Evolutionary conservation across 2,797 vertebrate genomes (phyloP).

Genomic region (Miichthys miiuy): DNA sequence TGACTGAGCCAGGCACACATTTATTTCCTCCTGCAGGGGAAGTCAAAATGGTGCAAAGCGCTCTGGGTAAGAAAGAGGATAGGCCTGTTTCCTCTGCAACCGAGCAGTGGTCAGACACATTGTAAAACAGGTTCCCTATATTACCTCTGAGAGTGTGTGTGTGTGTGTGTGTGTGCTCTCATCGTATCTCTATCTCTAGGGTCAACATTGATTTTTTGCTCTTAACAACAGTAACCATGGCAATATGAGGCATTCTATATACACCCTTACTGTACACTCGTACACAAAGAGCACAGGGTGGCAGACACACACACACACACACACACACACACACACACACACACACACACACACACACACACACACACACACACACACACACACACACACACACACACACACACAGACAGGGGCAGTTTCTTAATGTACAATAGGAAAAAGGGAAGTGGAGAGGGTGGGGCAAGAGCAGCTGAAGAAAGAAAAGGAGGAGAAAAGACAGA

Average conservation of each 20-base stretch:
- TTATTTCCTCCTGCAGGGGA: slow-evolving; percentile 50
- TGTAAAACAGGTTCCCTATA: slow-evolving; percentile 28
- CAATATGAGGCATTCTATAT: slow-evolving; percentile 52
- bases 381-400: slow-evolving; percentile 17
- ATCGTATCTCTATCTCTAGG: slow-evolving; percentile 59
- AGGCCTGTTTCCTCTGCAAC: slow-evolving; percentile 47
- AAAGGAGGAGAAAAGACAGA: slow-evolving; percentile 40
- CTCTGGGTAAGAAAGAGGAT: slow-evolving; percentile 23
- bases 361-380: slow-evolving; percentile 1
- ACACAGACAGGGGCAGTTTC: slow-evolving; percentile 27
- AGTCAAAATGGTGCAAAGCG: slow-evolving; percentile 43
- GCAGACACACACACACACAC: slow-evolving; percentile 7
- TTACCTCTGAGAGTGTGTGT: slow-evolving; percentile 15
- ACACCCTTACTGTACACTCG: slow-evolving; percentile 25
- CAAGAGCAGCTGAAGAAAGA: slow-evolving; percentile 37
- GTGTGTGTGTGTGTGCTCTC: slow-evolving; percentile 10
- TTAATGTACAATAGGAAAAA: slow-evolving; percentile 44
- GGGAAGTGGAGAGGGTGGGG: slow-evolving; percentile 42
- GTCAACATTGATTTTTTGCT: slow-evolving; percentile 71
- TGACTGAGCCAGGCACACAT: background rate
- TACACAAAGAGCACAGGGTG: slow-evolving; percentile 27
- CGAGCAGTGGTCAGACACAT: slow-evolving; percentile 41
- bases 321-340: slow-evolving; percentile 19
- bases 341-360: slow-evolving; percentile 14
- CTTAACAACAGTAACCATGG: slow-evolving; percentile 63